These are phyloP conservation scores for Phyto melanocephala DNA, from an alignment of 2,888 invertebrate genomes.

Conservation along the genomic window DNA sequence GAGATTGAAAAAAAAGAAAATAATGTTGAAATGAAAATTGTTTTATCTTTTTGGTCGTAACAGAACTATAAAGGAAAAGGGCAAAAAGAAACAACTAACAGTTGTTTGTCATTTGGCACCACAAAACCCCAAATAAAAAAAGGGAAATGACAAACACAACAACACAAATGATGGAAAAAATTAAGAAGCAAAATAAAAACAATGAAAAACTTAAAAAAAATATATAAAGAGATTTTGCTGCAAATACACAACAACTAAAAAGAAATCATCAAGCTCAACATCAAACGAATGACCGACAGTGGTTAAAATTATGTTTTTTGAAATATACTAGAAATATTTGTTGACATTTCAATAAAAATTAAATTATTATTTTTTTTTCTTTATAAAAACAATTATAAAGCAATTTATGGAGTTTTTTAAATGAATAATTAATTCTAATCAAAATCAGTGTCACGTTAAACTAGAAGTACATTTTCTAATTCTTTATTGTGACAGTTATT, in stretches of 20 bases:
- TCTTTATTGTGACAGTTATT: too few relatives aligned
- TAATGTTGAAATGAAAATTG: conserved; percentile 57
- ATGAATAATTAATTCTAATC: too few relatives aligned
- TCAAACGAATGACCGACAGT: not conserved
- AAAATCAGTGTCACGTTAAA: too few relatives aligned
- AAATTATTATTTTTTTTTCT: too few relatives aligned
- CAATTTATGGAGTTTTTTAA: too few relatives aligned
- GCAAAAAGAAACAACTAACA: conserved; percentile 50
- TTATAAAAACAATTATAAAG: too few relatives aligned
- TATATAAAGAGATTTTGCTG: conserved; percentile 23
- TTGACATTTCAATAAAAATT: not conserved
- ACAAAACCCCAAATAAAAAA: conserved; percentile 27
- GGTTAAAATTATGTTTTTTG: not conserved
- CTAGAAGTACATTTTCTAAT: too few relatives aligned
- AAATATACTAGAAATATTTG: not conserved
- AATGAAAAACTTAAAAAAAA: conserved; percentile 25
- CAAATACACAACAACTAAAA: not conserved
- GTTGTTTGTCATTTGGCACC: conserved; percentile 56
- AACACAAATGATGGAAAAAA: not conserved
- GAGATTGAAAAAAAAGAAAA: conserved; percentile 34
- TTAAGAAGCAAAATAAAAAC: not conserved
- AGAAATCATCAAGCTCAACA: conserved; percentile 29
- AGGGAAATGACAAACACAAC: not conserved
- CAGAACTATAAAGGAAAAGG: not conserved
- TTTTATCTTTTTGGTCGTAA: conserved; percentile 42